These are phyloP conservation scores for Phaenicophaeus curvirostris DNA, from an alignment of 2,797 vertebrate genomes.

Conservation along the genomic window DNA sequence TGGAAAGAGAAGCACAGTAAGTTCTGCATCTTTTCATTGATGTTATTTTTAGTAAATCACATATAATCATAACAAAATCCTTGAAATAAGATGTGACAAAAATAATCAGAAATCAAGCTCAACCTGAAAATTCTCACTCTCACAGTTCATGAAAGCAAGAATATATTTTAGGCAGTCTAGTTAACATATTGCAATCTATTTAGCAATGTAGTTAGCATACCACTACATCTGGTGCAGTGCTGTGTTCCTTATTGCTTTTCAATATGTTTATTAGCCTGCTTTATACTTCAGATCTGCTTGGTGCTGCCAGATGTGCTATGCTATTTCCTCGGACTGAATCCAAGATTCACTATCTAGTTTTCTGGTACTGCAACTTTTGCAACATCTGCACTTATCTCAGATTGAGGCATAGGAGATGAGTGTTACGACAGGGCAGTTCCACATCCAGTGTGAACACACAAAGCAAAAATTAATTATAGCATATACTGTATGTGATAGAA, in stretches of 20 bases:
- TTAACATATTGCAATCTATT: slow-evolving; percentile 51
- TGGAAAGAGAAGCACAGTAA: slow-evolving; percentile 33
- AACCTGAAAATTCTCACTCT: slow-evolving; percentile 38
- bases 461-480: slow-evolving; percentile 51
- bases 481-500: slow-evolving; percentile 27
- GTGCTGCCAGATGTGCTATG: slow-evolving; percentile 24
- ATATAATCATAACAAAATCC: slow-evolving; percentile 51
- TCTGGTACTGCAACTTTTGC: background rate
- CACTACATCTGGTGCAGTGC: slow-evolving; percentile 10
- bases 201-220: slow-evolving; percentile 39
- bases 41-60: slow-evolving; percentile 53
- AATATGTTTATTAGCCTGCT: slow-evolving; percentile 9
- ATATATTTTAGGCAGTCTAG: slow-evolving; percentile 21
- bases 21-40: slow-evolving; percentile 45
- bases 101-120: slow-evolving; percentile 59
- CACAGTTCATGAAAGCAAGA: slow-evolving; percentile 17
- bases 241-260: slow-evolving; percentile 34
- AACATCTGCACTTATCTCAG: background rate
- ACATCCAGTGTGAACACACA: background rate
- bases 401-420: background rate
- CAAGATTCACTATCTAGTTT: background rate
- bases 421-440: slow-evolving; percentile 10
- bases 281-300: background rate
- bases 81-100: slow-evolving; percentile 20
- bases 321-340: background rate